Base-by-base conservation (phyloP, 1,140 invertebrate genomes). In the Euwallacea similis region DNA sequence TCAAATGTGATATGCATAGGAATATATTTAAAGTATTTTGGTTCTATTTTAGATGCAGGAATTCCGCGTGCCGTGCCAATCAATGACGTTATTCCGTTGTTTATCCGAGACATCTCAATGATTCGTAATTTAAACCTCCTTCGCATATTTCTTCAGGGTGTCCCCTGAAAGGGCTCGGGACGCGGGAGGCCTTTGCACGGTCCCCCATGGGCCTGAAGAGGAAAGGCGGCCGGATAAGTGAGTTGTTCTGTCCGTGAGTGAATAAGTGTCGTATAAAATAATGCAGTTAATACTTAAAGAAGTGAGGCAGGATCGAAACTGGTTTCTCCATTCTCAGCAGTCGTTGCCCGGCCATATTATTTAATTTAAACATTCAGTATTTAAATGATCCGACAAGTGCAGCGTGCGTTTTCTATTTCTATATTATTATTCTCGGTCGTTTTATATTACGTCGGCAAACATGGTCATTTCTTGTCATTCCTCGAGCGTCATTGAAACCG, bases 321-420 rank as follows among this genome's bases (percentile, higher is more conserved):
- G 53, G 69, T 65, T 71, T 62, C 58, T 58, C 62, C 62, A 63
- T 71, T 56, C 69, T 58, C 65, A 15, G 15, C 69, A 65, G 69
- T 71, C 69, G 60, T 33, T 65, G 69, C 56, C 62, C 69, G 11
- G 69, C 21, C 15, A 46, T 65, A 71, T 63, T 70, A 70, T 70
- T 70, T 61, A 71, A 62, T 56, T 71, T 64, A 64, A 70, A 70
- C 68, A 64, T 69, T 69, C 67, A 58, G 69, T 71, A 71, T 71
- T 71, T 58, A 71, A 71, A 71, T 71, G 54, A 71, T 71, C 60
- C 8, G 62, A 65, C 61, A 63, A 65, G 60, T 65, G 69, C 62
- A 42, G 53, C 42, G 65, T 67, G 65, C 65, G 65, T 67, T 67
- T 67, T 67, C 65, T 67, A 67, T 67, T 67, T 67, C 65, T 67